These are phyloP conservation scores for Podabrus alpinus DNA, from an alignment of 2,888 invertebrate genomes.

Conservation along the genomic window DNA sequence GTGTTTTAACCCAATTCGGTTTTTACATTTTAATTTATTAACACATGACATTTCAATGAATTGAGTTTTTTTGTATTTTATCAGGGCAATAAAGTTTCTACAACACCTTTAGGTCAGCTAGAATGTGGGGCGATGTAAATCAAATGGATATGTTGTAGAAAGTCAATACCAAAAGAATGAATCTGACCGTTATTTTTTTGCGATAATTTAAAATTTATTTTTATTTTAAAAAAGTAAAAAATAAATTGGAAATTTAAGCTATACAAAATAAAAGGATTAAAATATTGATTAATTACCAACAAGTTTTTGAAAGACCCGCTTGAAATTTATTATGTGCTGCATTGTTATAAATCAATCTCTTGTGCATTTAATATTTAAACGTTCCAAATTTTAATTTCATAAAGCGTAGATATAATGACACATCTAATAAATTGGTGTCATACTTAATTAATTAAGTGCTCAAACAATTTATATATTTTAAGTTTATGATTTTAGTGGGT, in stretches of 20 bases:
- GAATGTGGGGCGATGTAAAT: background rate
- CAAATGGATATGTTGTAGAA: background rate
- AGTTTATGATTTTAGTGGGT: background rate
- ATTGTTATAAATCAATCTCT: conserved; percentile 3
- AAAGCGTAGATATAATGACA: background rate
- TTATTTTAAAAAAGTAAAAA: background rate
- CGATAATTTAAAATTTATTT: background rate
- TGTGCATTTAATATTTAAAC: conserved; percentile 1
- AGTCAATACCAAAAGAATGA: background rate
- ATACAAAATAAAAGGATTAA: background rate
- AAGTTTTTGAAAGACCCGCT: background rate
- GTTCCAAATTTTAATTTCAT: conserved; percentile 1
- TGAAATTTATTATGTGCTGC: background rate
- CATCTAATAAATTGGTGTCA: background rate
- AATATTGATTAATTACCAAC: background rate
- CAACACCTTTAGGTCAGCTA: background rate
- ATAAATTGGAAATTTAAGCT: background rate
- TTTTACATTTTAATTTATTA: background rate
- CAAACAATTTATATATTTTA: background rate
- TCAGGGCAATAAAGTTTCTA: background rate
- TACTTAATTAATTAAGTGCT: conserved; percentile 1
- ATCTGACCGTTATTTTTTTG: background rate
- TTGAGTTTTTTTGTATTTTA: background rate
- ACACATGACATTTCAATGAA: background rate
- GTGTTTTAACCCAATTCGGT: background rate